Percentiles rank a stretch among this genome's conserved stretches.
These are phyloP conservation scores for Drosophila setifemur DNA, from an alignment of 1,140 invertebrate genomes.

Conservation along the genomic window DNA sequence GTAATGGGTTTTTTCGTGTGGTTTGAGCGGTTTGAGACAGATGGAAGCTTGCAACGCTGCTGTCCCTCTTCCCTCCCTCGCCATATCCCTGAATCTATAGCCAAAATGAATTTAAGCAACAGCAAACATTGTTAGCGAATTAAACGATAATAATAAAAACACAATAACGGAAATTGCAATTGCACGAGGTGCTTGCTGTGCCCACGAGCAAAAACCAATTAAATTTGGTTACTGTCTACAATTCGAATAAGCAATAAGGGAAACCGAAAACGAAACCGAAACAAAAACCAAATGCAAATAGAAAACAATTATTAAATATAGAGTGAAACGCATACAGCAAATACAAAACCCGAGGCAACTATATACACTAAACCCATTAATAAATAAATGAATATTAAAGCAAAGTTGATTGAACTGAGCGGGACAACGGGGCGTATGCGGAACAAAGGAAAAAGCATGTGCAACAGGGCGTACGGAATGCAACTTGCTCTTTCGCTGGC, in stretches of 20 bases:
- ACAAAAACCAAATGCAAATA: slow-evolving; percentile 7
- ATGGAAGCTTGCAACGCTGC: slow-evolving; percentile 3
- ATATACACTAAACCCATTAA: slow-evolving; percentile 42
- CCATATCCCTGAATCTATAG: slow-evolving; percentile 16
- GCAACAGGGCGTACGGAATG: slow-evolving; percentile 62
- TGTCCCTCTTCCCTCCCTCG: background rate
- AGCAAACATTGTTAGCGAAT: slow-evolving; percentile 41
- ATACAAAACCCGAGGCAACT: slow-evolving; percentile 19
- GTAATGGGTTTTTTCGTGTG: slow-evolving; percentile 59
- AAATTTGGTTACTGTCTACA: slow-evolving; percentile 40
- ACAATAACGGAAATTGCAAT: slow-evolving; percentile 31
- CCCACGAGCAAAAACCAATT: slow-evolving; percentile 7
- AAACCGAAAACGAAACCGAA: background rate
- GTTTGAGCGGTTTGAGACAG: slow-evolving; percentile 19
- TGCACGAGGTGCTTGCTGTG: slow-evolving; percentile 6
- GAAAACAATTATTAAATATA: slow-evolving; percentile 58
- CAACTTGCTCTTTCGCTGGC: slow-evolving; percentile 20
- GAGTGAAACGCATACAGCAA: slow-evolving; percentile 49
- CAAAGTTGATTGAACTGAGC: slow-evolving; percentile 29
- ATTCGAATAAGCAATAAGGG: slow-evolving; percentile 65
- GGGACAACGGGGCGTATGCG: slow-evolving; percentile 36
- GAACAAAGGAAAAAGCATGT: too few species aligned
- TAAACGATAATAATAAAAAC: slow-evolving; percentile 40
- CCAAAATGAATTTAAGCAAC: slow-evolving; percentile 44
- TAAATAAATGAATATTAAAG: slow-evolving; percentile 62